A percentile compares a stretch with the other conserved stretches of the same genome.
Conservation (phyloP, 2,797 vertebrate genomes). For the Cyprinella venusta region DNA sequence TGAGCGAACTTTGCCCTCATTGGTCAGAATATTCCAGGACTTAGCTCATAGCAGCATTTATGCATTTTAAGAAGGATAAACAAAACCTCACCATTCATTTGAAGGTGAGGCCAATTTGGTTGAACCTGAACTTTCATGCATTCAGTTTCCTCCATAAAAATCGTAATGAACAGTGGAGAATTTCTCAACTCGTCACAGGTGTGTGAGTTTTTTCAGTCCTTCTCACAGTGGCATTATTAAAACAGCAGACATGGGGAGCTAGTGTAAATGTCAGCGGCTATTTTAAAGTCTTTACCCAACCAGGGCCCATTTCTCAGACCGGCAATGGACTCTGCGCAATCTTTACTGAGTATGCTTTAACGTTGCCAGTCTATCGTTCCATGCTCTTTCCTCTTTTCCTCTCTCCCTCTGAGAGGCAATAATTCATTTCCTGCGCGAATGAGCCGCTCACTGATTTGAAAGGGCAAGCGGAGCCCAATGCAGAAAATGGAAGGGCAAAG, state of each 20-base stretch:
- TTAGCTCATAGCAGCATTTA: no score
- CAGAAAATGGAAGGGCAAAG: slow-evolving; percentile 50
- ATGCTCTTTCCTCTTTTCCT: slow-evolving; percentile 25
- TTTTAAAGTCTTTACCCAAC: slow-evolving; percentile 59
- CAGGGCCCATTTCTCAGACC: slow-evolving; percentile 53
- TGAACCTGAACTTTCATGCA: slow-evolving; percentile 8
- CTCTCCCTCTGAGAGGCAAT: slow-evolving; percentile 49
- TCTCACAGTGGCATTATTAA: slow-evolving; percentile 56
- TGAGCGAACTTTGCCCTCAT: no score
- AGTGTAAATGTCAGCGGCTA: slow-evolving; percentile 63
- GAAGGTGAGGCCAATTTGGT: neutral
- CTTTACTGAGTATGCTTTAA: slow-evolving; percentile 39
- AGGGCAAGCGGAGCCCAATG: slow-evolving; percentile 53
- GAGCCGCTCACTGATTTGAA: slow-evolving; percentile 61
- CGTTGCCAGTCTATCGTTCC: slow-evolving; percentile 22
- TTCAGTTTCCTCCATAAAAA: slow-evolving; percentile 40
- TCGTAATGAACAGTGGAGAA: slow-evolving; percentile 24
- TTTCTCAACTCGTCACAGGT: slow-evolving; percentile 52
- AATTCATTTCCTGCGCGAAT: slow-evolving; percentile 60
- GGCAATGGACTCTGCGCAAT: slow-evolving; percentile 43
- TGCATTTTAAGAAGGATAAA: no score
- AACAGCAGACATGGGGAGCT: slow-evolving; percentile 50
- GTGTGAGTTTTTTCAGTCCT: slow-evolving; percentile 36
- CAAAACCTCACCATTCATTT: neutral
- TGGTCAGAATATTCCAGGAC: no score